Evolutionary conservation across 2,888 invertebrate species (phyloP), one percentile per base, ranked within the genome.

Genomic region (Ditylenchus weischeri): DNA sequence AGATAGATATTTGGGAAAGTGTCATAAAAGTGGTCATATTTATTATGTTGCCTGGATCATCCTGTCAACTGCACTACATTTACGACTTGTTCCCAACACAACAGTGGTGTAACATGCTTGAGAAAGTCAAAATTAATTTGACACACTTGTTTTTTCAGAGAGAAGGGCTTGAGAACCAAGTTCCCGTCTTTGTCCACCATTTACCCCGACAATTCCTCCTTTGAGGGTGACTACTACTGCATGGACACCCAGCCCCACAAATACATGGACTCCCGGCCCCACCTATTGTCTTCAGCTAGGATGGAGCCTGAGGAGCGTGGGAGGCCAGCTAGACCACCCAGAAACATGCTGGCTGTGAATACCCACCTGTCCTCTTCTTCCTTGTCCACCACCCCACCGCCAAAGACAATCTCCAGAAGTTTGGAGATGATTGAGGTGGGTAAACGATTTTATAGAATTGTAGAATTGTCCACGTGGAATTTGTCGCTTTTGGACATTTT

Each of bases 141-240:
- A 54, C 35, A 54, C 4, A 57, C n/a, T 21, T 43, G 59, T 43
- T 36, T 57, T 43, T 59, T 13, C n/a, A 59, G 61, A 23, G 43
- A 43, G 15, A 59, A 11, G 13, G 29, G 29, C 35, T 29, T 63
- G 21, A 36, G 19, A 29, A 61, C 29, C 4, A 68, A 68, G 36
- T 68, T 48, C 51, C 68, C 68, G 19, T 68, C 68, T 11, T 43
- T 68, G 47, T 68, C 68, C 18, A 68, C 68, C 58, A 68, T 68
- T 18, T 64, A 68, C 36, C 68, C 68, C 48, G 65, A 66, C 54
- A 62, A 68, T 38, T 68, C 68, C 13, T 68, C 68, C 36, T 66
- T 68, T 23, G 64, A 68, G 35, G 68, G 66, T 47, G 38, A 18
- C 54, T 21, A 54, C n/a, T 10, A 29, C 29, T 54, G 11, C 29